phyloP scores from a whole-genome alignment of 2,888 invertebrate species.

The Pterobdella sp. region DNA sequence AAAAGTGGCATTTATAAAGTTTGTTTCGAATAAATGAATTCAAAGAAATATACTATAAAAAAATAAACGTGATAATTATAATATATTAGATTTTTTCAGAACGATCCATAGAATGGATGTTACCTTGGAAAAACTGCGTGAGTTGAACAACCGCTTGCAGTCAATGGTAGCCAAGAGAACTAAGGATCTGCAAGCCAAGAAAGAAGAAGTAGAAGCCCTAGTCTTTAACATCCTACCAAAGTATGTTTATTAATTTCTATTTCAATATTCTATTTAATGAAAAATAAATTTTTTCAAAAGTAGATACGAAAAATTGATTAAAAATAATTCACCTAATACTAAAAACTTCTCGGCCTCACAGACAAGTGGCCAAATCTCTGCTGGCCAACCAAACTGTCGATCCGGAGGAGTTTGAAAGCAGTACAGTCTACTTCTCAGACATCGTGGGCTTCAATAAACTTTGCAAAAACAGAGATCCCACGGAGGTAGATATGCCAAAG shows the following conservation, averaged over 20 bases:
- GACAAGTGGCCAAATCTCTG: constrained; percentile 24
- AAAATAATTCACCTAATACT: too few relatives aligned
- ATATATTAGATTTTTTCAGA: constrained; percentile 20
- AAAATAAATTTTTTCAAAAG: background rate
- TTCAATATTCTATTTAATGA: background rate
- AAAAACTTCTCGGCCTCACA: background rate
- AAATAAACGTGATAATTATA: background rate
- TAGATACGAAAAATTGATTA: background rate
- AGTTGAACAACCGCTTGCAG: constrained; percentile 31
- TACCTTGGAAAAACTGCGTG: constrained; percentile 33
- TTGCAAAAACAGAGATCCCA: constrained; percentile 25
- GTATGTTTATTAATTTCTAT: constrained; percentile 13
- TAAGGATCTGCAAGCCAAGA: constrained; percentile 32
- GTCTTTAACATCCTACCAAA: constrained; percentile 35
- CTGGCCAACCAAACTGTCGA: constrained; percentile 20
- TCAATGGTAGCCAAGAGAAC: constrained; percentile 34
- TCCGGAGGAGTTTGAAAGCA: constrained; percentile 30
- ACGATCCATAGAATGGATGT: constrained; percentile 34
- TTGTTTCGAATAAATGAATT: background rate
- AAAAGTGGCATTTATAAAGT: background rate
- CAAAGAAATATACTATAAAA: too few relatives aligned
- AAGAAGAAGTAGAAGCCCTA: constrained; percentile 33
- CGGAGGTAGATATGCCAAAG: constrained; percentile 31
- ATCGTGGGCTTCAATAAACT: constrained; percentile 34
- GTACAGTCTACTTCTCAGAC: constrained; percentile 34